Conservation (phyloP, 2,888 invertebrate species). For the Xestia xanthographa region DNA sequence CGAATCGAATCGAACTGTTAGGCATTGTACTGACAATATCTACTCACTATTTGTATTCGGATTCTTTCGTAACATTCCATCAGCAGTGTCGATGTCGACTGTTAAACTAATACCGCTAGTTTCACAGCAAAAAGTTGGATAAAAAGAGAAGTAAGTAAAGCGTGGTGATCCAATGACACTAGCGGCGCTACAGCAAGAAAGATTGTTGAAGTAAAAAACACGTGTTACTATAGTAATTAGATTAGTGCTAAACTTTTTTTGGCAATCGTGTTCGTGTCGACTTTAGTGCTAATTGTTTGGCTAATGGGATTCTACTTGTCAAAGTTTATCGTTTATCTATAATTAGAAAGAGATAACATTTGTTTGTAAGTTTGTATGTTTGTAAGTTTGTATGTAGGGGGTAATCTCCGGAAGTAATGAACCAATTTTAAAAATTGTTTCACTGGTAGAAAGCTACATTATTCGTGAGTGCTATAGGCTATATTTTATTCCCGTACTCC, state of each 20-base stretch:
- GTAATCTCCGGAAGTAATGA: too few species aligned
- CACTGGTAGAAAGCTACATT: too few species aligned
- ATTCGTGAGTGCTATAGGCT: too few species aligned
- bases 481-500: too few species aligned
- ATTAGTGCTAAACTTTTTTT: slow-evolving; percentile 31
- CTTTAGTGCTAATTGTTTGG: slow-evolving; percentile 31
- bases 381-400: too few species aligned
- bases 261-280: neutral
- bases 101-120: slow-evolving; percentile 64
- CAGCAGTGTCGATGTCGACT: slow-evolving; percentile 37
- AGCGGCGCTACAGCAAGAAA: slow-evolving; percentile 22
- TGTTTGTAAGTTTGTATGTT: too few species aligned
- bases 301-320: slow-evolving; percentile 24
- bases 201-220: slow-evolving; percentile 31
- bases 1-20: slow-evolving; percentile 83
- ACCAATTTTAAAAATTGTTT: too few species aligned
- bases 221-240: slow-evolving; percentile 27
- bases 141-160: slow-evolving; percentile 42
- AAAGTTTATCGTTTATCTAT: too few species aligned
- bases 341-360: too few species aligned
- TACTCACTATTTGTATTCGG: slow-evolving; percentile 81
- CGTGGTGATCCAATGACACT: slow-evolving; percentile 51
- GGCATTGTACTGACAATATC: slow-evolving; percentile 77
- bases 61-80: slow-evolving; percentile 77
- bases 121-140: slow-evolving; percentile 48